Evolutionary conservation across 2,888 invertebrate species (phyloP).

Genomic region (Chouioia cunea): DNA sequence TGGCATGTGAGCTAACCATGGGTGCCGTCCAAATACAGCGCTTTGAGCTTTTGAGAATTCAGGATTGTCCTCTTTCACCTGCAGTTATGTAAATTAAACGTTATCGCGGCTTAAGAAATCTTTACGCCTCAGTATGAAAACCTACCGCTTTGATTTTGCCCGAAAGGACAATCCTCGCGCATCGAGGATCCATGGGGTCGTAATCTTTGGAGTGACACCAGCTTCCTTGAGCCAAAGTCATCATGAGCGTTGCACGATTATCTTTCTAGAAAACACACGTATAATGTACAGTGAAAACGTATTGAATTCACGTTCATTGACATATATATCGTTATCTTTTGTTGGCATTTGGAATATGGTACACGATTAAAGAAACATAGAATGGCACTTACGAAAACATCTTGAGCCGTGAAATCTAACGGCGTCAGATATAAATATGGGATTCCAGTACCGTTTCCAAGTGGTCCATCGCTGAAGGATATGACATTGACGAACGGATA

Average conservation of each 20-base stretch:
- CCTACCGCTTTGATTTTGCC: constrained; percentile 77
- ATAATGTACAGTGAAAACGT: constrained; percentile 10
- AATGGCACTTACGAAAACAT: constrained; percentile 73
- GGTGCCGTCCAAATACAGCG: constrained; percentile 79
- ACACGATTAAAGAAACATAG: constrained; percentile 10
- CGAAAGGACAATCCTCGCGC: constrained; percentile 79
- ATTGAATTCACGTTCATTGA: constrained; percentile 1
- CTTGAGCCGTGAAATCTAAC: constrained; percentile 77
- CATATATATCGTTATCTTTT: constrained; percentile 6
- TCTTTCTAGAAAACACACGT: constrained; percentile 70
- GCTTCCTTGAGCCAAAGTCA: constrained; percentile 77
- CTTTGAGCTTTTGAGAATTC: constrained; percentile 75
- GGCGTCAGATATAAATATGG: constrained; percentile 83
- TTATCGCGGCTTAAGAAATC: not conserved
- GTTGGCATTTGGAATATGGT: not conserved
- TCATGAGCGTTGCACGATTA: constrained; percentile 76
- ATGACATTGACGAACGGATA: constrained; percentile 80
- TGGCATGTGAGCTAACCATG: constrained; percentile 79
- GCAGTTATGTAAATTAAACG: constrained; percentile 33
- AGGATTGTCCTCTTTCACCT: constrained; percentile 72
- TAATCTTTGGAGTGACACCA: constrained; percentile 75
- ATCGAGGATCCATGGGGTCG: constrained; percentile 84
- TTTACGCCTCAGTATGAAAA: not conserved
- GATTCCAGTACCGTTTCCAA: constrained; percentile 77
- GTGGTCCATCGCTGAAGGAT: constrained; percentile 79